Conservation (phyloP, 2,113 vertebrate genomes). For the Daphoenositta chrysoptera region DNA sequence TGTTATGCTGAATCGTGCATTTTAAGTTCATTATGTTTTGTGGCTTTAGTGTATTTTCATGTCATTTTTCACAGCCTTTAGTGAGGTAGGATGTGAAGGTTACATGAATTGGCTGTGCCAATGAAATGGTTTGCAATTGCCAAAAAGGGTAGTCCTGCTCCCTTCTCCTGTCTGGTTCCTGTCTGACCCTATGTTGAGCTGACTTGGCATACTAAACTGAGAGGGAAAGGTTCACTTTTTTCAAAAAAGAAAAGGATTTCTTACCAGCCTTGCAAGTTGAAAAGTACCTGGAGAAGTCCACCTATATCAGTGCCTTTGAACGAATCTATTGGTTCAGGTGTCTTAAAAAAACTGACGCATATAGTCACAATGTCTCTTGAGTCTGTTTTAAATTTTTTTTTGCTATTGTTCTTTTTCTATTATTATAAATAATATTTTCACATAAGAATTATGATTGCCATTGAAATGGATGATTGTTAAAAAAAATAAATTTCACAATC, state of each 20-base stretch:
- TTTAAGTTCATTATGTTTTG: neutral
- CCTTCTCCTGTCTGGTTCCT: constrained; percentile 3
- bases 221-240: neutral
- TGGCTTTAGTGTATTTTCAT: neutral
- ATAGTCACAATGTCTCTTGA: neutral
- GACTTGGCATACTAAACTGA: neutral
- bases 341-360: neutral
- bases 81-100: neutral
- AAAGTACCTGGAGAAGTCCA: neutral
- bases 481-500: neutral
- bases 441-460: neutral
- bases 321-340: neutral
- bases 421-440: neutral
- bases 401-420: neutral
- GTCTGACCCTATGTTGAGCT: neutral
- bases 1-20: neutral
- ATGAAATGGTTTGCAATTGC: neutral
- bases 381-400: neutral
- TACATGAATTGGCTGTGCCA: neutral
- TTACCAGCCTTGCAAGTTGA: neutral
- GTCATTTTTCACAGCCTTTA: neutral
- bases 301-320: neutral
- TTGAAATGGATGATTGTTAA: neutral
- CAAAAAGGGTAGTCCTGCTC: neutral
- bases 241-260: neutral